Evolutionary conservation across 1,140 invertebrate species (phyloP).

Genomic region (Saccostrea echinata): DNA sequence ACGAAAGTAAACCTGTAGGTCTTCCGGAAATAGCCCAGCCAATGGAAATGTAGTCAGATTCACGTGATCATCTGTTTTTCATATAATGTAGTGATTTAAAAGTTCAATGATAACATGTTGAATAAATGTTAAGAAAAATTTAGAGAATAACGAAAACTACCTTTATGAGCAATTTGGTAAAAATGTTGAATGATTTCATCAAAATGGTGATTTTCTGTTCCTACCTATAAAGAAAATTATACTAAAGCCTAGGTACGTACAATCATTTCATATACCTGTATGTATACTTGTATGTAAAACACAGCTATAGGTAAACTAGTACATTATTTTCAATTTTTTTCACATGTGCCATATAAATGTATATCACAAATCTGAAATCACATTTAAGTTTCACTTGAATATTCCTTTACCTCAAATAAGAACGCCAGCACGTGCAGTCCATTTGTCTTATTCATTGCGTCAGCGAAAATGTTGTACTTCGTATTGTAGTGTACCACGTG

Average conservation of each 20-base stretch:
- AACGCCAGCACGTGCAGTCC: slow-evolving; percentile 95
- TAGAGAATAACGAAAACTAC: too few species aligned
- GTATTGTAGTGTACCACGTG: slow-evolving; percentile 97
- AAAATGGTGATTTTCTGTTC: slow-evolving; percentile 56
- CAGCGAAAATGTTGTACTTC: slow-evolving; percentile 89
- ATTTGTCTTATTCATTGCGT: slow-evolving; percentile 90
- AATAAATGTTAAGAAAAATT: too few species aligned
- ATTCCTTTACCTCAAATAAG: slow-evolving; percentile 87
- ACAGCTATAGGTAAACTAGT: too few species aligned
- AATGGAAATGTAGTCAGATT: slow-evolving; percentile 47
- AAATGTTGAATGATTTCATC: slow-evolving; percentile 61
- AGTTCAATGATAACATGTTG: too few species aligned
- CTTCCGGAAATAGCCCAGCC: slow-evolving; percentile 48
- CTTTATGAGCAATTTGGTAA: slow-evolving; percentile 56
- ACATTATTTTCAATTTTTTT: too few species aligned
- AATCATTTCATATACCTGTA: too few species aligned
- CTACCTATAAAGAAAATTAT: slow-evolving; percentile 56
- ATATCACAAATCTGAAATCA: too few species aligned
- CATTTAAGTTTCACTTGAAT: too few species aligned
- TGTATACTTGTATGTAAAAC: too few species aligned
- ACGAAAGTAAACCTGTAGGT: slow-evolving; percentile 79
- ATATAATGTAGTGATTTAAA: too few species aligned
- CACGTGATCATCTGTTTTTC: slow-evolving; percentile 50
- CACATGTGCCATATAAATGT: too few species aligned
- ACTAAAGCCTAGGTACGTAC: too few species aligned